Conservation (phyloP, 2,888 invertebrate genomes). For the Griposia aprilina region DNA sequence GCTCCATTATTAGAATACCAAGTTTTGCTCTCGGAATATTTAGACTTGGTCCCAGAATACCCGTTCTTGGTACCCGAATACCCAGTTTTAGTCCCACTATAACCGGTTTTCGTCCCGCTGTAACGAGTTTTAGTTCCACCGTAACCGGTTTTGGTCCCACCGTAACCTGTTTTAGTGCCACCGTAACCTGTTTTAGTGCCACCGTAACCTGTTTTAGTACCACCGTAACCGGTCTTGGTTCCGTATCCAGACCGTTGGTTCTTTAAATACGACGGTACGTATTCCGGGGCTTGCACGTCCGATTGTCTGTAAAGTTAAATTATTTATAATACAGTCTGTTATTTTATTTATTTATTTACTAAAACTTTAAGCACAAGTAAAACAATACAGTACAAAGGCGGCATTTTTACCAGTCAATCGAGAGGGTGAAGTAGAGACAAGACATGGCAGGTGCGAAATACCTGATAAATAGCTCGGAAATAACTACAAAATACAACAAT, state of each 20-base stretch:
- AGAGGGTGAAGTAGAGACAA: no score
- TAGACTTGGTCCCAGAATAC: slow-evolving; percentile 61
- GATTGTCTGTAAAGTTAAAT: slow-evolving; percentile 78
- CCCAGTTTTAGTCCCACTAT: slow-evolving; percentile 69
- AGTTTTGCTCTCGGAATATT: slow-evolving; percentile 76
- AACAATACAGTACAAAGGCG: no score
- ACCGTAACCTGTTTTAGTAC: slow-evolving; percentile 68
- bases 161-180: slow-evolving; percentile 54
- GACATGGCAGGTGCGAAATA: no score
- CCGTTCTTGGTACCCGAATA: slow-evolving; percentile 68
- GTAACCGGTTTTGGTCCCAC: slow-evolving; percentile 72
- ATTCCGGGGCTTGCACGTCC: slow-evolving; percentile 83
- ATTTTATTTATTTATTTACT: background rate
- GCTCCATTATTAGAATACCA: slow-evolving; percentile 78
- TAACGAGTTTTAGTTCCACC: slow-evolving; percentile 68
- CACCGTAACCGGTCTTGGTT: slow-evolving; percentile 68
- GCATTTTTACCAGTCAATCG: no score
- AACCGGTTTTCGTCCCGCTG: slow-evolving; percentile 65
- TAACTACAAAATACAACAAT: no score
- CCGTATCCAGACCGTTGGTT: slow-evolving; percentile 70
- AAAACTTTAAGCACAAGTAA: no score
- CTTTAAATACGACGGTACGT: slow-evolving; percentile 80
- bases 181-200: slow-evolving; percentile 72
- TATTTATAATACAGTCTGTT: background rate
- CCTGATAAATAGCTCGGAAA: no score